These are phyloP conservation scores for Triops cancriformis DNA, from an alignment of 1,140 invertebrate species.

Conservation along the genomic window DNA sequence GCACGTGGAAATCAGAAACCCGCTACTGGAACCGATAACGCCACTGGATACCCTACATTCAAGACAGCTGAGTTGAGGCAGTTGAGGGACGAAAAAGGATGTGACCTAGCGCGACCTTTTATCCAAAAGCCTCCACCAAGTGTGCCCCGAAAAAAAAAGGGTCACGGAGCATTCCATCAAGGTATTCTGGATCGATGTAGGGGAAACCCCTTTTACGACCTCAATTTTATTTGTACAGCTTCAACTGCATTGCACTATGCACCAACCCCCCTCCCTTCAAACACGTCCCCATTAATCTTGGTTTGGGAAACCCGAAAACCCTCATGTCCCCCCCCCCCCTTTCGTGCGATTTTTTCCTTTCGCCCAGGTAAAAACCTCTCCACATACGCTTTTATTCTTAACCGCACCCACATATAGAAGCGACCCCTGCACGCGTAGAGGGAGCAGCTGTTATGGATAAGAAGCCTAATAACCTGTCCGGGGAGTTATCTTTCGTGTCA, in stretches of 20 bases:
- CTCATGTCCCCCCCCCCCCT: not conserved
- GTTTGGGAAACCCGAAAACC: not conserved
- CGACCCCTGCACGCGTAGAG: not conserved
- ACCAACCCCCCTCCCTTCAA: not conserved
- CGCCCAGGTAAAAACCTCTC: not conserved
- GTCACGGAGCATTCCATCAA: not conserved
- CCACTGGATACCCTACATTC: not conserved
- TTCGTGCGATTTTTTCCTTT: not conserved
- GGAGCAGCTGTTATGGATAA: conserved; percentile 3
- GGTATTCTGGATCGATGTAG: not conserved
- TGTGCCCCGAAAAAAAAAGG: not conserved
- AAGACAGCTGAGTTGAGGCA: not conserved
- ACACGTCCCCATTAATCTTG: conserved; percentile 10
- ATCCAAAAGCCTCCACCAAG: not conserved
- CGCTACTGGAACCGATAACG: not conserved
- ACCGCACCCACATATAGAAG: not conserved
- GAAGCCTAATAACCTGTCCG: conserved; percentile 12
- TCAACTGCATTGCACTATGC: not conserved
- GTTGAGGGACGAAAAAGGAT: not conserved
- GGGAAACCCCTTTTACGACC: not conserved
- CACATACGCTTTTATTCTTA: not conserved
- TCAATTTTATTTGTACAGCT: conserved; percentile 11
- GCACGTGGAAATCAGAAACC: conserved; percentile 12
- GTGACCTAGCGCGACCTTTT: not conserved
- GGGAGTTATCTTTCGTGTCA: conserved; percentile 10